A percentile compares a stretch with the other conserved stretches of the same genome.
phyloP scores from a whole-genome alignment of 2,888 invertebrate species.

The Catotricha subobsoleta region DNA sequence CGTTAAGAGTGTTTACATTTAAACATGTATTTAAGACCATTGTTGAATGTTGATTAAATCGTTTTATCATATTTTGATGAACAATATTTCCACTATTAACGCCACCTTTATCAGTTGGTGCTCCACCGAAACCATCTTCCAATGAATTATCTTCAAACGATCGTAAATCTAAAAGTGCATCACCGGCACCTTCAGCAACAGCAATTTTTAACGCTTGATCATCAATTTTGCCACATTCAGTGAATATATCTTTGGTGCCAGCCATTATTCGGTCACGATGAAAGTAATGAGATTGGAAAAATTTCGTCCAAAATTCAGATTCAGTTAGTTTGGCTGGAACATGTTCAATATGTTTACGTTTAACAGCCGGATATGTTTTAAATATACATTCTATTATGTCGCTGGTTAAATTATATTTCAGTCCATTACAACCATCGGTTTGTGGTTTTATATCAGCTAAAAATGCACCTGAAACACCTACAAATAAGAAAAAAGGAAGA shows the following conservation, averaged over 20 bases:
- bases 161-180: conserved; percentile 71
- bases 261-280: conserved; percentile 77
- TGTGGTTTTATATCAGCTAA: conserved; percentile 92
- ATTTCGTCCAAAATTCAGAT: conserved; percentile 97
- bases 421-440: conserved; percentile 89
- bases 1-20: neutral
- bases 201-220: conserved; percentile 65
- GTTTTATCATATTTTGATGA: conserved; percentile 82
- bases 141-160: conserved; percentile 50
- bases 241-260: conserved; percentile 86
- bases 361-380: conserved; percentile 96
- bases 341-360: conserved; percentile 88
- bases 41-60: conserved; percentile 95
- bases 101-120: conserved; percentile 22
- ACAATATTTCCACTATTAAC: conserved; percentile 43
- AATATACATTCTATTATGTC: conserved; percentile 98
- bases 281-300: conserved; percentile 98
- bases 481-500: no score
- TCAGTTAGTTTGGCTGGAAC: conserved; percentile 92
- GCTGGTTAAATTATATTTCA: conserved; percentile 90
- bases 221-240: conserved; percentile 93
- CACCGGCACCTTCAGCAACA: conserved; percentile 57
- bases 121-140: conserved; percentile 45
- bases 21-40: conserved; percentile 44
- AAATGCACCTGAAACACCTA: conserved; percentile 55